Conservation (phyloP, 1,140 invertebrate species). For the Apolygus lucorum region DNA sequence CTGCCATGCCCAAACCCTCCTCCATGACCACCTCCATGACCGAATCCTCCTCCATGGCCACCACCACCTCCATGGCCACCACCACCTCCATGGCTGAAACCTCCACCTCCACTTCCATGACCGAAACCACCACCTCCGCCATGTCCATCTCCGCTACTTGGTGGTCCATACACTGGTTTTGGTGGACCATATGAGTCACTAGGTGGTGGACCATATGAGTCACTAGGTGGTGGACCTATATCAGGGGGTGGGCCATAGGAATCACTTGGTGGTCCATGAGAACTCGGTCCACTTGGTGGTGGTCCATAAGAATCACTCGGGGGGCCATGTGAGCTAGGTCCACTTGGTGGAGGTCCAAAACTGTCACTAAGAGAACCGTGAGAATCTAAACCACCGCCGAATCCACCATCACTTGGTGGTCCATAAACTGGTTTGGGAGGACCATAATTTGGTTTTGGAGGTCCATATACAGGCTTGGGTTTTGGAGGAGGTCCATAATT, state of each 20-base stretch:
- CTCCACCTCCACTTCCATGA: too few relatives aligned
- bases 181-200: slow-evolving; percentile 39
- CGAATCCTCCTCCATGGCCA: too few relatives aligned
- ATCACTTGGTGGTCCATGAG: slow-evolving; percentile 25
- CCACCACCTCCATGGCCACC: too few relatives aligned
- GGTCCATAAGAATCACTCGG: slow-evolving; percentile 39
- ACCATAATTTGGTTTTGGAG: slow-evolving; percentile 35
- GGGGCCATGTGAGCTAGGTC: slow-evolving; percentile 38
- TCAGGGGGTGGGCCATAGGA: slow-evolving; percentile 36
- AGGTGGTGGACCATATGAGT: slow-evolving; percentile 40
- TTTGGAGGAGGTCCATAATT: slow-evolving; percentile 38
- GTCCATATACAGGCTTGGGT: slow-evolving; percentile 10
- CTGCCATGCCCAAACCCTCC: too few relatives aligned
- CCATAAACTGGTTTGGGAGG: slow-evolving; percentile 41
- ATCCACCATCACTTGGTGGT: slow-evolving; percentile 32
- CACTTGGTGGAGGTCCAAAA: slow-evolving; percentile 35
- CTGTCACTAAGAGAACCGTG: slow-evolving; percentile 32
- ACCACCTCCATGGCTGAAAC: too few relatives aligned
- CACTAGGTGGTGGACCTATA: slow-evolving; percentile 21
- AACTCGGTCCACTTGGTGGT: slow-evolving; percentile 32
- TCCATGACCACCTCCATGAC: not conserved
- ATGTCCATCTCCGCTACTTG: too few relatives aligned
- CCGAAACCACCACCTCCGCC: too few relatives aligned
- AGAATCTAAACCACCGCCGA: too few relatives aligned
- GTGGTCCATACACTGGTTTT: slow-evolving; percentile 32